Evolutionary conservation across 2,113 vertebrate genomes (phyloP).

Genomic region (Cinclus cinclus): DNA sequence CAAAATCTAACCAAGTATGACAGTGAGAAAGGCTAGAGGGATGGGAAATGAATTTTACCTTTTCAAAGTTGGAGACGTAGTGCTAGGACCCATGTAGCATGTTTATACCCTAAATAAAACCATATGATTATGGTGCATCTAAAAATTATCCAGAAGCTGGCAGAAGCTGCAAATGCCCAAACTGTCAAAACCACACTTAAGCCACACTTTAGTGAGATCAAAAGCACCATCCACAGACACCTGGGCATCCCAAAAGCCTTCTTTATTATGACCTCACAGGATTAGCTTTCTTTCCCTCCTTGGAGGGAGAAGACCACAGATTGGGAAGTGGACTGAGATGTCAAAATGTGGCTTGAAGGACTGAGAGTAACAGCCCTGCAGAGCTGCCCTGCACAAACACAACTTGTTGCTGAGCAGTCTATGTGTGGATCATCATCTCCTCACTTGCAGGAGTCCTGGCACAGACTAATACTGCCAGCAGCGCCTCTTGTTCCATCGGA

Average conservation of each 20-base stretch:
- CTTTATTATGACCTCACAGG: background rate
- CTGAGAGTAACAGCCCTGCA: background rate
- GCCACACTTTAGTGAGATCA: background rate
- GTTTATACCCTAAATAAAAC: background rate
- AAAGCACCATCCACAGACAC: background rate
- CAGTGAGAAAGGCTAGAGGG: background rate
- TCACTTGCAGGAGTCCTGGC: background rate
- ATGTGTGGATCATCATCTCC: background rate
- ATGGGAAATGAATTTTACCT: background rate
- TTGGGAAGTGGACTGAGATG: background rate
- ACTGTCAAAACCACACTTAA: background rate
- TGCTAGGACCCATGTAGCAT: background rate
- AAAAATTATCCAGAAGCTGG: background rate
- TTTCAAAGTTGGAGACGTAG: background rate
- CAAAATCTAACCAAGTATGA: background rate
- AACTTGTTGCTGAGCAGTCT: background rate
- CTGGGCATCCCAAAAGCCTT: background rate
- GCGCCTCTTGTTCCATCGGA: fast-evolving
- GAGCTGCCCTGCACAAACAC: background rate
- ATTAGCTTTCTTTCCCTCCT: background rate
- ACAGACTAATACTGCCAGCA: background rate
- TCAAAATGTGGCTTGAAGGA: background rate
- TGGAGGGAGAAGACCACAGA: background rate
- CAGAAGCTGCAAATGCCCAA: background rate
- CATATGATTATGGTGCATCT: background rate